These are phyloP conservation scores for Papilio demoleus DNA, from an alignment of 2,888 invertebrate genomes.

Conservation along the genomic window DNA sequence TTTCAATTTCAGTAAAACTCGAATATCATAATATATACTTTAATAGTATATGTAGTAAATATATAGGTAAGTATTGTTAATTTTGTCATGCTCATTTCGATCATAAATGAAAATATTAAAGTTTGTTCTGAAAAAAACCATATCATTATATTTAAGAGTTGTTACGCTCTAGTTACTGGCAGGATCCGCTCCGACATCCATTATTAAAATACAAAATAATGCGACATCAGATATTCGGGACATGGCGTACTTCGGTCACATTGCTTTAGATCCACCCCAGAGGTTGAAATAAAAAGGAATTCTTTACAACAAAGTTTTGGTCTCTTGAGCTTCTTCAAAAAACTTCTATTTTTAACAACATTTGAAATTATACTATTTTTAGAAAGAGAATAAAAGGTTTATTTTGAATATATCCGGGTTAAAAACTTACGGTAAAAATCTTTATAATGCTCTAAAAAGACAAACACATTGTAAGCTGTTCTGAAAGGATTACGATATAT, in stretches of 20 bases:
- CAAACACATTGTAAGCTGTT: too few species aligned
- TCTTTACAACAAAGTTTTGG: conserved; percentile 7
- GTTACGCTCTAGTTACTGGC: conserved; percentile 11
- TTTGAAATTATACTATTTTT: too few species aligned
- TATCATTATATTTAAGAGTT: conserved; percentile 22
- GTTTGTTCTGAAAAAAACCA: background rate
- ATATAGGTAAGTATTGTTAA: too few species aligned
- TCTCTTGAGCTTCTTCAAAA: background rate
- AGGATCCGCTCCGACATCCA: conserved; percentile 15
- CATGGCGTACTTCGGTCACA: background rate
- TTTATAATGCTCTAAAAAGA: too few species aligned
- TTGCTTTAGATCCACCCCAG: conserved; percentile 2
- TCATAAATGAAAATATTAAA: background rate
- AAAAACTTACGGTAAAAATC: too few species aligned
- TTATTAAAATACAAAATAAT: conserved; percentile 35
- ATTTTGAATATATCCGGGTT: too few species aligned
- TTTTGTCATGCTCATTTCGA: background rate
- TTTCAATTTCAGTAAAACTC: too few species aligned
- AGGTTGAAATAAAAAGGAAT: conserved; percentile 15
- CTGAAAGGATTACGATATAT: too few species aligned
- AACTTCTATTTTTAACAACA: background rate
- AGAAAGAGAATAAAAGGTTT: too few species aligned
- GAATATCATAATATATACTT: too few species aligned
- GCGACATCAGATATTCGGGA: conserved; percentile 26
- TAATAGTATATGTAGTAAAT: too few species aligned